phyloP scores from a whole-genome alignment of 2,113 vertebrate genomes.

The Nesoenas mayeri region DNA sequence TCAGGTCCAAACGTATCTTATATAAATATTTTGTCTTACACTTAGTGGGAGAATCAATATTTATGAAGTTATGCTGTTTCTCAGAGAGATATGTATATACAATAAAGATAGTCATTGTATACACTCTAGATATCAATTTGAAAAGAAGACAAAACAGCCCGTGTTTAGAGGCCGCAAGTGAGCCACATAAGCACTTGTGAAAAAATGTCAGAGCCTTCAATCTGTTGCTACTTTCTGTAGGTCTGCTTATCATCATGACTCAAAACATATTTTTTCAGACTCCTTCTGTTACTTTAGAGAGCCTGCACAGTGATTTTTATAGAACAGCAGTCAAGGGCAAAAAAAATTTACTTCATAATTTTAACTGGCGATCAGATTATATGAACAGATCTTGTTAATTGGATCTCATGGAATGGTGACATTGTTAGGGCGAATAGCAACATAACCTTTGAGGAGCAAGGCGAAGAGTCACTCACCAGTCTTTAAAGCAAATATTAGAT shows the following conservation, averaged over 20 bases:
- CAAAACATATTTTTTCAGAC: background rate
- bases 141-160: background rate
- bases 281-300: background rate
- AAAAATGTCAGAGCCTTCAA: background rate
- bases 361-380: background rate
- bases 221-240: background rate
- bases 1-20: background rate
- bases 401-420: background rate
- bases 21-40: background rate
- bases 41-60: background rate
- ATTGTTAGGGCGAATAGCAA: background rate
- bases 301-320: background rate
- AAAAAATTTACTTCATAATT: background rate
- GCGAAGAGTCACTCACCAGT: constrained; percentile 80
- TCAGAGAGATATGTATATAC: background rate
- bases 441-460: background rate
- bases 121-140: background rate
- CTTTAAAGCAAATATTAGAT: constrained; percentile 98
- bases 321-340: background rate
- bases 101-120: background rate
- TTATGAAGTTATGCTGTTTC: background rate
- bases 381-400: background rate
- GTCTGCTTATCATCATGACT: background rate
- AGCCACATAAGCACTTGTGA: background rate
- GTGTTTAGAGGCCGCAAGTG: background rate